These are phyloP conservation scores for Plectrocnemia conspersa DNA, from an alignment of 1,140 invertebrate genomes.

Conservation along the genomic window DNA sequence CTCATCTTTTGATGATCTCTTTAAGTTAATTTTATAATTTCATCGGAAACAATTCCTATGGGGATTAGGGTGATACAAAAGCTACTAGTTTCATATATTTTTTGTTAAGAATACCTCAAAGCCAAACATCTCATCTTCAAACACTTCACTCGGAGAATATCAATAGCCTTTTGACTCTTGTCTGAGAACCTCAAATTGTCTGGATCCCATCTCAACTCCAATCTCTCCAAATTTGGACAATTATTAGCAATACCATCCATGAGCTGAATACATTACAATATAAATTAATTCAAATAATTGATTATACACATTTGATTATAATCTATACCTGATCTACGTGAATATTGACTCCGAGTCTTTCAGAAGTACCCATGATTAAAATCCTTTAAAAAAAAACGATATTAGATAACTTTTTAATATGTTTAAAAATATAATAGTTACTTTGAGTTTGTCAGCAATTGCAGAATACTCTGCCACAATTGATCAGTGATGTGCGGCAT, in stretches of 20 bases:
- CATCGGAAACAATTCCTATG: no score
- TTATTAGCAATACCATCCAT: conserved; percentile 96
- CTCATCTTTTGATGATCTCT: no score
- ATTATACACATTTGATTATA: no score
- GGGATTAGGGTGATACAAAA: no score
- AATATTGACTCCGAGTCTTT: conserved; percentile 93
- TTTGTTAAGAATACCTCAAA: conserved; percentile 73
- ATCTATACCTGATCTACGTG: conserved; percentile 74
- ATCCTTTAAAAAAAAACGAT: conserved; percentile 62
- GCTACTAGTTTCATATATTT: no score
- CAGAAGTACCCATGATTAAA: conserved; percentile 93
- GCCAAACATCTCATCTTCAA: conserved; percentile 78
- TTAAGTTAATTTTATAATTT: no score
- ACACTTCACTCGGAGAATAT: conserved; percentile 84
- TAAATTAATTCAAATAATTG: no score
- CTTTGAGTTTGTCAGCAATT: conserved; percentile 86
- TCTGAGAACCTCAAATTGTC: conserved; percentile 97
- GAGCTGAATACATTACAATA: conserved; percentile 69
- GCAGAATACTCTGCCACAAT: conserved; percentile 89
- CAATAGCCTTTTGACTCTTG: conserved; percentile 96
- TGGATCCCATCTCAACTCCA: conserved; percentile 97
- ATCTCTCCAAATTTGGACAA: conserved; percentile 79
- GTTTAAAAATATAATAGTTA: conserved; percentile 43
- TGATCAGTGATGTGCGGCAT: conserved; percentile 98
- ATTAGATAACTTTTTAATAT: background rate